These are phyloP conservation scores for Castor canadensis DNA, from an alignment of 2,113 vertebrate species.

Conservation along the genomic window DNA sequence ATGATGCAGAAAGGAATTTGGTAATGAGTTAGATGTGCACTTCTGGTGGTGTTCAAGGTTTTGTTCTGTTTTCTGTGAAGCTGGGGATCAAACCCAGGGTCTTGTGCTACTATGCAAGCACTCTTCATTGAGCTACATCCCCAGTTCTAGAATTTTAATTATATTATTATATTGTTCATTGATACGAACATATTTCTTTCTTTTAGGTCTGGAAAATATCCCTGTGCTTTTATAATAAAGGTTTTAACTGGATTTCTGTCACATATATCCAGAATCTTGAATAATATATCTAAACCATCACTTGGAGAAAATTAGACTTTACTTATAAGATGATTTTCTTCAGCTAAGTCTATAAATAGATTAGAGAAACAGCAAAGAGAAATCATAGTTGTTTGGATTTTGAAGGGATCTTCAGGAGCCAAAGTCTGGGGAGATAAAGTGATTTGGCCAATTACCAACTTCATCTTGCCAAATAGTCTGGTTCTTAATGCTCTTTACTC, in stretches of 20 bases:
- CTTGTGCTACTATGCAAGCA: no score
- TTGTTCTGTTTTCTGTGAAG: background rate
- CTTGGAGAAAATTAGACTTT: conserved; percentile 50
- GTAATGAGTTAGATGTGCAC: background rate
- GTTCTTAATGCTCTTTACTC: conserved; percentile 26
- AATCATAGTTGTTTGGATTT: conserved; percentile 63
- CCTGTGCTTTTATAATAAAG: conserved; percentile 16
- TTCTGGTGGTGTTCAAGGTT: background rate
- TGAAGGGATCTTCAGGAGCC: conserved; percentile 56
- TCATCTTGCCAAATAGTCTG: conserved; percentile 57
- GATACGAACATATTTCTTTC: background rate
- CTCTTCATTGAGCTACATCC: no score
- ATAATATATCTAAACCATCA: conserved; percentile 9
- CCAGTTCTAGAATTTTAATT: background rate
- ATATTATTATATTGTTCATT: background rate
- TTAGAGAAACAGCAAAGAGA: conserved; percentile 53
- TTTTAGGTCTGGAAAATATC: background rate
- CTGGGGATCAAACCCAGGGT: no score
- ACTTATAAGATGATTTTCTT: conserved; percentile 35
- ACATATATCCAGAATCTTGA: conserved; percentile 16
- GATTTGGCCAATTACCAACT: conserved; percentile 51
- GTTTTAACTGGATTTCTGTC: background rate
- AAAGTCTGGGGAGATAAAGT: conserved; percentile 65
- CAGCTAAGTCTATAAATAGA: conserved; percentile 55
- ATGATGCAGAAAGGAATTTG: background rate